phyloP scores from a whole-genome alignment of 2,797 vertebrate species.

The Micropoecilia bifurca region DNA sequence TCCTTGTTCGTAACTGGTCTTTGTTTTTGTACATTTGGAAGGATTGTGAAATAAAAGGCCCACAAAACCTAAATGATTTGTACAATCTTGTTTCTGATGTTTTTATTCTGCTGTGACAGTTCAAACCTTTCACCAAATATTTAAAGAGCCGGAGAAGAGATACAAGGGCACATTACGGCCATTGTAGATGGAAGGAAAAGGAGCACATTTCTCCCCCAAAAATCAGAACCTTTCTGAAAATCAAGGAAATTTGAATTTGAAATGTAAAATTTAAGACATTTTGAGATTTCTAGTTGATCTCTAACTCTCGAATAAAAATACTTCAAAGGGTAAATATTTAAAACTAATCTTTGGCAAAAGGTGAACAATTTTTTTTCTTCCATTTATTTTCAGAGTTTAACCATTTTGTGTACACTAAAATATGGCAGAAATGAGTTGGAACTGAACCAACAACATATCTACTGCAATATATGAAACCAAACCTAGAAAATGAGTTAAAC shows the following conservation, averaged over 20 bases:
- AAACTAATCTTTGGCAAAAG: background rate
- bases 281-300: too few relatives aligned
- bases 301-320: background rate
- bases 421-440: background rate
- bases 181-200: too few relatives aligned
- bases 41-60: constrained; percentile 86
- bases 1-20: constrained; percentile 67
- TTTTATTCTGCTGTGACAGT: too few relatives aligned
- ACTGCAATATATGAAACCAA: background rate
- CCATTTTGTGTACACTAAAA: background rate
- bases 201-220: too few relatives aligned
- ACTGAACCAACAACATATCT: background rate
- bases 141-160: background rate
- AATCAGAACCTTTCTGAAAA: too few relatives aligned
- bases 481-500: background rate
- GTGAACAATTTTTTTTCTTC: background rate
- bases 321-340: background rate
- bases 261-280: too few relatives aligned
- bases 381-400: background rate
- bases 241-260: too few relatives aligned
- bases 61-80: constrained; percentile 68
- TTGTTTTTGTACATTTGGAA: constrained; percentile 86
- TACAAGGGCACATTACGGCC: too few relatives aligned
- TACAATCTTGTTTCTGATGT: constrained; percentile 32
- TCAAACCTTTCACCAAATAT: background rate